Base-by-base conservation (phyloP, 1,140 invertebrate species). In the Eciton burchellii region DNA sequence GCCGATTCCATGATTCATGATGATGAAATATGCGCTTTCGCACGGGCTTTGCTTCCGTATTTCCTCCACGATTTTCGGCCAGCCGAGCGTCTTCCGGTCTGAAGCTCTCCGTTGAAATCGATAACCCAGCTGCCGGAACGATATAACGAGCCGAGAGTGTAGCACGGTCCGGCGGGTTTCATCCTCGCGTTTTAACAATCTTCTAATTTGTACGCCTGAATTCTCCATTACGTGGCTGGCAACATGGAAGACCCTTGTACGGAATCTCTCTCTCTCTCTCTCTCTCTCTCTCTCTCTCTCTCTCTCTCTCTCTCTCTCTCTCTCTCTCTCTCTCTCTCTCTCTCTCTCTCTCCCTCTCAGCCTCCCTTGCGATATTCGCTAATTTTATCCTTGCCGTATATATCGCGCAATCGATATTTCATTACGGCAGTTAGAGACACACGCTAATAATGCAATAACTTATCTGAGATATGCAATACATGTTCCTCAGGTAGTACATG, bases 191-290 rank as follows among this genome's bases (percentile, higher is more conserved):
- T 29, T 77, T 77, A 68, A 68, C 29, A 66, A 52, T 77, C 60
- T 77, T 16, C 62, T 77, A 66, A 77, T 76, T 76, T 76, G 52
- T 52, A 54, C 21, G 74, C 74, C 21, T 68, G 62, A 9, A 24
- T 77, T 54, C 60, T 1, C 21, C 29, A 52, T 76, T 16, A 76
- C 57, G 26, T 49, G 26, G n/a, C 43, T 52, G 29, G 47, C 43
- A 49, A 19, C 14, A 43, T 41, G 16, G 24, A n/a, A 72, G 35
- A 29, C 24, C 24, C 3, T 62, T 47, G 29, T 21, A 21, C 52
- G 43, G n/a, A 54, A 66, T 41, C 14, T n/a, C n/a, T n/a, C n/a
- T n/a, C n/a, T n/a, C n/a, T n/a, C n/a, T n/a, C n/a, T n/a, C n/a
- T n/a, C n/a, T n/a, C n/a, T n/a, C n/a, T n/a, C n/a, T n/a, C n/a